Evolutionary conservation across 2,797 vertebrate species (phyloP).

Genomic region (Cephalopachus bancanus): DNA sequence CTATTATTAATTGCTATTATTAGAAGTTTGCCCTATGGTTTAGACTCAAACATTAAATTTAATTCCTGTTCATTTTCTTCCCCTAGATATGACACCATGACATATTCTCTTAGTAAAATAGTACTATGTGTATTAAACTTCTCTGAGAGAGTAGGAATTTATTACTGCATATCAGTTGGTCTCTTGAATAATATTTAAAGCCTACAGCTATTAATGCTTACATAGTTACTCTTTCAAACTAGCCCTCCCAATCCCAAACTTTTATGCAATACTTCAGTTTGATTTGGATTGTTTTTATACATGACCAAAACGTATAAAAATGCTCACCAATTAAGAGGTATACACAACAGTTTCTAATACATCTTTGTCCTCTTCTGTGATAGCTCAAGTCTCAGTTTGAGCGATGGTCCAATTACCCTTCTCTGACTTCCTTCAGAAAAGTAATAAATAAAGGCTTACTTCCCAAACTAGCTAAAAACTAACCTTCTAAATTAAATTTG

Average conservation of each 20-base stretch:
- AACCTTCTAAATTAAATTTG: constrained; percentile 56
- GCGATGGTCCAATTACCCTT: neutral
- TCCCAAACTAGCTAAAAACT: neutral
- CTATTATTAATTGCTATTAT: neutral
- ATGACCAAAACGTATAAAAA: constrained; percentile 11
- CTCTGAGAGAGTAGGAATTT: constrained; percentile 21
- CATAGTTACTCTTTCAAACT: neutral
- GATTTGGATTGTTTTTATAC: neutral
- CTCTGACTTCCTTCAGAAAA: constrained; percentile 5
- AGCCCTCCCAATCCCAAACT: neutral
- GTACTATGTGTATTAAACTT: neutral
- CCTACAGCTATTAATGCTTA: neutral
- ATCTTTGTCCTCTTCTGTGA: constrained; percentile 1
- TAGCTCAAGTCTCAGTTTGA: neutral
- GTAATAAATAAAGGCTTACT: constrained; percentile 27
- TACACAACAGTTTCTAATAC: neutral
- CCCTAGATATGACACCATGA: neutral
- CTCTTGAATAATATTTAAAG: neutral
- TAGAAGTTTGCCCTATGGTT: constrained; percentile 28
- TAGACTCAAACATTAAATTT: constrained; percentile 2
- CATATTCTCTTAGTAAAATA: constrained; percentile 51
- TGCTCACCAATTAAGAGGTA: neutral
- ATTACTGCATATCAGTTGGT: neutral
- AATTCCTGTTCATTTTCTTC: neutral
- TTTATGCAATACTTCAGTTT: neutral